Base-by-base conservation (phyloP, 2,888 invertebrate species). In the Hemicrepidius hirtus region DNA sequence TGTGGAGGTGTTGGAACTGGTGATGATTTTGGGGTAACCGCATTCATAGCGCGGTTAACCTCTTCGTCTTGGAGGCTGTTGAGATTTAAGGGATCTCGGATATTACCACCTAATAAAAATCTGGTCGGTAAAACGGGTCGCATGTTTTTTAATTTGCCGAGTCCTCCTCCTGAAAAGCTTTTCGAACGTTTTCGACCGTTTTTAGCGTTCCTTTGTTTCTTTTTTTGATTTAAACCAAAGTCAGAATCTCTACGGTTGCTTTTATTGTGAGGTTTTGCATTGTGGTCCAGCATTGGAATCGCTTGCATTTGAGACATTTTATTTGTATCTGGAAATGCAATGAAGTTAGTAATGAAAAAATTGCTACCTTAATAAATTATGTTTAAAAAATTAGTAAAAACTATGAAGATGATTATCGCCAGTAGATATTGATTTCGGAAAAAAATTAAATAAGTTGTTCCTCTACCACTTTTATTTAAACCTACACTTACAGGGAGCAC, bases 31-130 rank as follows among this genome's bases (percentile, higher is more conserved):
- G 97, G 97, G 13, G 97, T 97, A 0, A 94, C 93, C n/a, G 94
- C 94, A 87, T 95, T 95, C 90, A 95, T 93, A 6, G 93, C 93
- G 82, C 92, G 92, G 80, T 92, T 92, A 18, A 92, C 88, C 79
- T 93, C 93, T 84, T 94, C 94, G 84, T 94, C 93, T 86, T 93
- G 95, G 80, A 98, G 89, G 83, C 97, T 97, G 83, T 96, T 97
- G 73, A 98, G 87, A 87, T 98, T 98, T 53, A 98, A 87, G 0
- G 98, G 98, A 88, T 98, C 98, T 78, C 94, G 94, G 78, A 97
- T 97, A 86, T 97, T 98, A 7, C 98, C 98, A 50, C 98, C 98
- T 1, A 98, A 90, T 3, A 97, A 87, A 87, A 98, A 98, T 86
- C 97, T 97, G 0, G 96, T 96, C 0, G 98, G 97, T 63, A 96